Evolutionary conservation across 2,113 vertebrate genomes (phyloP), one percentile per base, ranked within the genome.

Genomic region (Cariama cristata): DNA sequence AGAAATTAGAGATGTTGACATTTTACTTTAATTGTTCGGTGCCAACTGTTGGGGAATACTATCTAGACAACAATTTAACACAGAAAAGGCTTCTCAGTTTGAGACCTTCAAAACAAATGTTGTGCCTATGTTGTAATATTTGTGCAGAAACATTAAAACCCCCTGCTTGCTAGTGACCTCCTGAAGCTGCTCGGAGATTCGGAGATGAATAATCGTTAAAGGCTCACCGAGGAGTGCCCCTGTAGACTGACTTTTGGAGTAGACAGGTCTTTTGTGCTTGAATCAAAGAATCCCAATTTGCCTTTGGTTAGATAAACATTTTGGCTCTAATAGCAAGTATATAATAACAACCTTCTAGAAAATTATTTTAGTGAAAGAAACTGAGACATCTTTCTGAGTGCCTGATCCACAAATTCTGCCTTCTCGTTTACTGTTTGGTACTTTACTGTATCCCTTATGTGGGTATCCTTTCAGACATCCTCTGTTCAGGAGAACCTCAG

Each of bases 341-440:
- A 14, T 23, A 67, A 38, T 7, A 74, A 44, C 6, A 20, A 6
- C 30, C 12, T 66, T 64, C 8, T 19, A 2, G 32, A 12, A 60
- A 42, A 22, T 22, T 4, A 9, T 60, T 73, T 18, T 8, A 10
- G n/a, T 12, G 33, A 17, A 40, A 72, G 60, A 75, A 75, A n/a
- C 17, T 3, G 20, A 45, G 33, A 8, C 16, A 2, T 66, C 6
- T 71, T 92, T 52, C 49, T 47, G n/a, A 49, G 28, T 68, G 35
- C 3, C 33, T 87, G 84, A 59, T 32, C 45, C 21, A 18, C 10
- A 33, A n/a, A 26, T 47, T 49, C 7, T 64, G 2, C 4, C 12
- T 42, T 14, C 12, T 50, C 0, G 0, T 21, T 83, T 63, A 9
- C 40, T 72, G 22, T 33, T 14, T 86, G 15, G 3, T 69, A 4